A percentile compares a stretch with the other conserved stretches of the same genome.
phyloP scores from a whole-genome alignment of 2,888 invertebrate genomes.

The Drosophila histrio region DNA sequence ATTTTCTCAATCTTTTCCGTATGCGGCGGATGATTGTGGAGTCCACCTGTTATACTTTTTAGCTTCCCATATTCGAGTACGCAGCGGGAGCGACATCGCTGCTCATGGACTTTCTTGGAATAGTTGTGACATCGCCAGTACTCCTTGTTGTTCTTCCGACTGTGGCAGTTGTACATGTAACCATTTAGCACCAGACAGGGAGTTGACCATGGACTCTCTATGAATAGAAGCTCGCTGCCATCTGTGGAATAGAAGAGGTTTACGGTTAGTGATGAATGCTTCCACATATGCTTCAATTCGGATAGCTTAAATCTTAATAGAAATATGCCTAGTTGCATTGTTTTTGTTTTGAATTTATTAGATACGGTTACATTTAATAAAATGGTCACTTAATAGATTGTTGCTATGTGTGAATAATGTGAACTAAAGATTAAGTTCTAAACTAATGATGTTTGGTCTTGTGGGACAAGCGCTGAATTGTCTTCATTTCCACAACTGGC shows the following conservation, averaged over 20 bases:
- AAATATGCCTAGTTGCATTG: constrained; percentile 16
- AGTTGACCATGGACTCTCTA: constrained; percentile 84
- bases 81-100: constrained; percentile 84
- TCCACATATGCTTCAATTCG: too few relatives aligned
- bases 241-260: constrained; percentile 37
- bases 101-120: constrained; percentile 82
- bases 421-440: constrained; percentile 10
- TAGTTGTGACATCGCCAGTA: constrained; percentile 85
- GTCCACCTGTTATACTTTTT: constrained; percentile 82
- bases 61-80: constrained; percentile 83
- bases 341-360: constrained; percentile 39
- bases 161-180: constrained; percentile 84
- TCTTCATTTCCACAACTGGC: constrained; percentile 37
- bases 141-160: constrained; percentile 83
- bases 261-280: not conserved
- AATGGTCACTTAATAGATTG: not conserved
- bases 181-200: constrained; percentile 83
- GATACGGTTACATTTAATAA: constrained; percentile 38
- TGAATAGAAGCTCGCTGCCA: constrained; percentile 77
- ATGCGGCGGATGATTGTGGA: constrained; percentile 84
- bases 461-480: constrained; percentile 18
- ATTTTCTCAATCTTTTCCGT: constrained; percentile 84
- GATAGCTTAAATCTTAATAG: constrained; percentile 7
- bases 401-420: not conserved
- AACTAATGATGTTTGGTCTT: constrained; percentile 47